These are phyloP conservation scores for Heteractis magnifica DNA, from an alignment of 92 coral and sea anemone genomes.

Conservation along the genomic window DNA sequence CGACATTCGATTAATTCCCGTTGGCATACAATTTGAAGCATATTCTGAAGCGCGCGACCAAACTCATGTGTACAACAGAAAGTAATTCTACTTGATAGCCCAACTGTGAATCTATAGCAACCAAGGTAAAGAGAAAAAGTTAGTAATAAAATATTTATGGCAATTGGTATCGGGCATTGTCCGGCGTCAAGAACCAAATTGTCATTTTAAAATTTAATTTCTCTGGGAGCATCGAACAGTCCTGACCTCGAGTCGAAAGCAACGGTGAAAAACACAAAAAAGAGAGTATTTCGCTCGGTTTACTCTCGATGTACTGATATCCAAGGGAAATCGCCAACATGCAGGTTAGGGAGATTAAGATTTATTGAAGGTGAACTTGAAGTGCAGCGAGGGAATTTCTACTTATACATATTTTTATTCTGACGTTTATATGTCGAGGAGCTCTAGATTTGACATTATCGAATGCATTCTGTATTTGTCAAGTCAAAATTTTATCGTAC, in stretches of 20 bases:
- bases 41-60: not conserved
- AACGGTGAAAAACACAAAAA: not conserved
- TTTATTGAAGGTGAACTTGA: not conserved
- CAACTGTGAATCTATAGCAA: slow-evolving; percentile 25
- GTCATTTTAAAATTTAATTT: slow-evolving; percentile 20
- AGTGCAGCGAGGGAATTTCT: not conserved
- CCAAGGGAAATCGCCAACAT: not conserved
- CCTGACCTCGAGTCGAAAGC: not conserved
- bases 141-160: slow-evolving; percentile 12
- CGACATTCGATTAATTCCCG: not conserved
- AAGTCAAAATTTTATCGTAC: not conserved
- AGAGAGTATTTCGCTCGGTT: not conserved
- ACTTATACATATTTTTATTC: not conserved
- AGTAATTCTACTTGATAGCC: not conserved
- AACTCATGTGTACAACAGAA: not conserved
- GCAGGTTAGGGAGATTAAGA: not conserved
- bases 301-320: not conserved
- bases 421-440: not conserved
- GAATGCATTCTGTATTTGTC: not conserved
- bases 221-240: not conserved
- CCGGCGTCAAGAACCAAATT: not conserved
- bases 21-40: not conserved
- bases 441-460: not conserved
- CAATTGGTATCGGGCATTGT: slow-evolving; percentile 22
- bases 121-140: slow-evolving; percentile 17